Evolutionary conservation across 1,140 invertebrate genomes (phyloP).

Genomic region (Nomia melanderi): DNA sequence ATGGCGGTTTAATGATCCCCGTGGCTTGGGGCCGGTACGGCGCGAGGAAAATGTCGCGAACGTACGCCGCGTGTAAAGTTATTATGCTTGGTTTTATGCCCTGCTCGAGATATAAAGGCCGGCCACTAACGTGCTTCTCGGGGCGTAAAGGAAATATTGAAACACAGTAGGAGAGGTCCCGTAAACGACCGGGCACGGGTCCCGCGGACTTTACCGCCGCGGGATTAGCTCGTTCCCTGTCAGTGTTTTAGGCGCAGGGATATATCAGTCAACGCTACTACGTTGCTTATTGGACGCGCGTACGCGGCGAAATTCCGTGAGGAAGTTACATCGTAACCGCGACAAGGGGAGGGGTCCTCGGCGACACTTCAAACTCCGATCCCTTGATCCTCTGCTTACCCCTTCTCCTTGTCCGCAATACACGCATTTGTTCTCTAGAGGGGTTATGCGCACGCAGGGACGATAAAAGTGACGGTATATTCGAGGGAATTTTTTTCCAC

Average conservation of each 20-base stretch:
- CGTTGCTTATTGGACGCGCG: slow-evolving; percentile 34
- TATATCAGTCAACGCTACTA: slow-evolving; percentile 39
- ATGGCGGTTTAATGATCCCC: slow-evolving; percentile 46
- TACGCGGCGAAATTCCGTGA: slow-evolving; percentile 10
- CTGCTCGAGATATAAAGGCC: slow-evolving; percentile 56
- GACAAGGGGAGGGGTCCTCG: background rate
- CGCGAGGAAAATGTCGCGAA: slow-evolving; percentile 40
- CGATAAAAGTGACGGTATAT: too few species aligned
- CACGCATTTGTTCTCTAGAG: too few species aligned
- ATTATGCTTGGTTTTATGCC: slow-evolving; percentile 53
- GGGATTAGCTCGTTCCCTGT: slow-evolving; percentile 49
- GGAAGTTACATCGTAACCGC: slow-evolving; percentile 8
- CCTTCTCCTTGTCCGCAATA: too few species aligned
- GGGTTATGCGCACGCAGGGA: too few species aligned
- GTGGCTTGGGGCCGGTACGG: background rate
- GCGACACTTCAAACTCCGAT: background rate
- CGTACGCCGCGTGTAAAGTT: slow-evolving; percentile 31
- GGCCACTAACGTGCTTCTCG: slow-evolving; percentile 39
- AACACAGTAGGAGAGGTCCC: slow-evolving; percentile 59
- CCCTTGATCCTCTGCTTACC: too few species aligned
- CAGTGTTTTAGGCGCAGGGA: slow-evolving; percentile 14
- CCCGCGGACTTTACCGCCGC: slow-evolving; percentile 11
- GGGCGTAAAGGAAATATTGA: slow-evolving; percentile 58
- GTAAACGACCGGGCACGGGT: slow-evolving; percentile 31
- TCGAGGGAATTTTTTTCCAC: too few species aligned